Conservation (phyloP, 2,797 vertebrate species). For the Galago senegalensis region DNA sequence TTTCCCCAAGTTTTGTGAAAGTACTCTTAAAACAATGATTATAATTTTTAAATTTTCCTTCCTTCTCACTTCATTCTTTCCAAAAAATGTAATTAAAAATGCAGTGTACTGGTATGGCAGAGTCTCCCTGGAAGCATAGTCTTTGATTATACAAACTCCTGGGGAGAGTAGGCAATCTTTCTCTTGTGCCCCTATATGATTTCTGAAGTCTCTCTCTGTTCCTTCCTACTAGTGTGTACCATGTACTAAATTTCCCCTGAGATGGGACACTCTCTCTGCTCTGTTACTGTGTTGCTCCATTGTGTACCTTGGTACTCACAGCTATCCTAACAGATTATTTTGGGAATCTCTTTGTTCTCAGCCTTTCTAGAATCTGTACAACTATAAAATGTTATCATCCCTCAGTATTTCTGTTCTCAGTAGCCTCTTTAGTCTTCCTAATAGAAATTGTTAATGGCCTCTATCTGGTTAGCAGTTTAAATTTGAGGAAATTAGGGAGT, state of each 20-base stretch:
- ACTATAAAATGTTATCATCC: background rate
- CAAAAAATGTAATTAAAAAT: background rate
- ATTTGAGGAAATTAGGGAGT: background rate
- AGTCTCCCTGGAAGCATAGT: background rate
- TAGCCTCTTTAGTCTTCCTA: background rate
- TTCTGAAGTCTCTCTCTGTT: background rate
- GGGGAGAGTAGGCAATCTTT: background rate
- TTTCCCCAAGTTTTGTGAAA: background rate
- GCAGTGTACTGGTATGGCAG: background rate
- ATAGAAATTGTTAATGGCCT: background rate
- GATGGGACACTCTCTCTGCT: background rate
- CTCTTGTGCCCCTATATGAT: background rate
- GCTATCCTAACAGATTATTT: constrained; percentile 1
- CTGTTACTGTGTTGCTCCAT: background rate
- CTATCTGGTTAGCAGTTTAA: background rate
- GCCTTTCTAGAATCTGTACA: background rate
- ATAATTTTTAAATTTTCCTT: background rate
- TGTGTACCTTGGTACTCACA: background rate
- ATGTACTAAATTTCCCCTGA: background rate
- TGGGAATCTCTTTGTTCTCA: background rate
- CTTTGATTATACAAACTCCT: background rate
- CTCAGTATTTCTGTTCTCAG: background rate
- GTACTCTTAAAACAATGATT: background rate
- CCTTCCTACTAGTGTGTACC: background rate
- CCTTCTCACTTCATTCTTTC: background rate